Conservation (phyloP, 64 coral and sea anemone genomes). For the Montipora cactus region DNA sequence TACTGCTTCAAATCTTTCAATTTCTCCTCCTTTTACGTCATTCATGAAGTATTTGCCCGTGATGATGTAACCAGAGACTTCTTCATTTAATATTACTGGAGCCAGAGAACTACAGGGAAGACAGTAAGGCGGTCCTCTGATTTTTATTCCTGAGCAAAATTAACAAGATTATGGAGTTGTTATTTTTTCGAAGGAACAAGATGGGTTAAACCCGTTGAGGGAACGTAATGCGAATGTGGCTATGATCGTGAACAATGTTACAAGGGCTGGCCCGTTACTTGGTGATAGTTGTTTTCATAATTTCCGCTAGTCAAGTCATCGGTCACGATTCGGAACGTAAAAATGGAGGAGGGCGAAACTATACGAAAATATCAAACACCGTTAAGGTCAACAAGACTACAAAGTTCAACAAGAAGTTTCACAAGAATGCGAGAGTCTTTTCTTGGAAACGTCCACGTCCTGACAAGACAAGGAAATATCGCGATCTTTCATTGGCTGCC, state of each 20-base stretch:
- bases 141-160: neutral
- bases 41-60: slow-evolving; percentile 15
- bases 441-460: neutral
- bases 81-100: slow-evolving; percentile 55
- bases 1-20: neutral
- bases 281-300: slow-evolving; percentile 30
- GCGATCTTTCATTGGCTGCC: slow-evolving; percentile 27
- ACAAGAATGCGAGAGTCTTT: slow-evolving; percentile 2
- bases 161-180: neutral
- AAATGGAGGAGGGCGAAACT: slow-evolving; percentile 6
- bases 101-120: neutral
- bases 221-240: neutral
- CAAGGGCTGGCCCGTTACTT: slow-evolving; percentile 31
- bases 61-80: slow-evolving; percentile 54
- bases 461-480: slow-evolving; percentile 37
- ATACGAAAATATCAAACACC: slow-evolving; percentile 19
- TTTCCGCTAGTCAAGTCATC: neutral
- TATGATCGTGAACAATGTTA: slow-evolving; percentile 49
- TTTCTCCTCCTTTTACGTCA: slow-evolving; percentile 20
- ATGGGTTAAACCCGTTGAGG: slow-evolving; percentile 38
- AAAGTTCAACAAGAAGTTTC: slow-evolving; percentile 11
- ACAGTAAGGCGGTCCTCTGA: neutral
- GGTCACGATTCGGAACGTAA: slow-evolving; percentile 2
- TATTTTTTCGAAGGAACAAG: neutral
- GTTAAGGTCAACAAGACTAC: neutral